phyloP scores from a whole-genome alignment of 2,888 invertebrate genomes.

The Conchocele bisecta region DNA sequence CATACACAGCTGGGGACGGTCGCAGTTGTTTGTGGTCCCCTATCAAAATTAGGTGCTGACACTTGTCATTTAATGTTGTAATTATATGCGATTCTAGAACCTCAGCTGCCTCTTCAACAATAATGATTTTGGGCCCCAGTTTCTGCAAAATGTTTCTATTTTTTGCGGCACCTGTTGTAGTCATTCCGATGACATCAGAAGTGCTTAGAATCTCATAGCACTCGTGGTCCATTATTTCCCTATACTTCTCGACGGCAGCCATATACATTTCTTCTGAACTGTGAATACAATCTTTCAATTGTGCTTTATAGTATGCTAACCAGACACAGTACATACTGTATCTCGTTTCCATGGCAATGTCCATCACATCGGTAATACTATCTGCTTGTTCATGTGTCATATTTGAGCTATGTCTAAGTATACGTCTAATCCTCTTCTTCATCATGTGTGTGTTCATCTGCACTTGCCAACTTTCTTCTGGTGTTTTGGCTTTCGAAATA shows the following conservation, averaged over 20 bases:
- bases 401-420: constrained; percentile 33
- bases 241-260: constrained; percentile 50
- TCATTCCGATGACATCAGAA: constrained; percentile 78
- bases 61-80: constrained; percentile 88
- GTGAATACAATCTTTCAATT: constrained; percentile 53
- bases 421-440: constrained; percentile 18
- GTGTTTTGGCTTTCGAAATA: not conserved
- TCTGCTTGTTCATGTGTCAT: constrained; percentile 58
- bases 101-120: constrained; percentile 95
- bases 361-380: constrained; percentile 63
- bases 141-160: constrained; percentile 67
- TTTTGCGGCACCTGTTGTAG: constrained; percentile 79
- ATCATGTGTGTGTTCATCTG: constrained; percentile 30
- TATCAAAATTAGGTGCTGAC: constrained; percentile 92
- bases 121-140: constrained; percentile 81
- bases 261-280: constrained; percentile 62
- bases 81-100: constrained; percentile 92
- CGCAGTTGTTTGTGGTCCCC: constrained; percentile 92
- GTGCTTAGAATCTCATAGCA: constrained; percentile 72
- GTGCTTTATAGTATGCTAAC: constrained; percentile 61
- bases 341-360: constrained; percentile 71
- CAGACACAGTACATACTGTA: constrained; percentile 83
- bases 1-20: constrained; percentile 88
- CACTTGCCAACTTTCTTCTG: constrained; percentile 22
- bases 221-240: constrained; percentile 63